Evolutionary conservation across 2,888 invertebrate species (phyloP).

Genomic region (Acronicta leporina): DNA sequence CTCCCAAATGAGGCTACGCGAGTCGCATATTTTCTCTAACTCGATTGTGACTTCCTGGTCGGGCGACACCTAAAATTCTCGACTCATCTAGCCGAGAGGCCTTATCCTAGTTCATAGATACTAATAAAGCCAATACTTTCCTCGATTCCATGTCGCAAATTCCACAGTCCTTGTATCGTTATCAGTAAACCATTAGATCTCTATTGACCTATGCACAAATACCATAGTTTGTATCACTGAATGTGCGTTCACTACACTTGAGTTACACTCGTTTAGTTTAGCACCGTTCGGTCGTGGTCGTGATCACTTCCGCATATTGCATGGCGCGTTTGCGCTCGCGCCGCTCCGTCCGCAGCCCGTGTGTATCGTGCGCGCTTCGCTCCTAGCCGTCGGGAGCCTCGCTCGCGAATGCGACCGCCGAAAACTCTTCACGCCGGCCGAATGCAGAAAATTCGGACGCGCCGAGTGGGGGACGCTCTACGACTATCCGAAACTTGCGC

Average conservation of each 20-base stretch:
- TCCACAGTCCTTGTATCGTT: constrained; percentile 82
- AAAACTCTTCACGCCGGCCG: constrained; percentile 85
- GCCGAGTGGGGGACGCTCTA: constrained; percentile 88
- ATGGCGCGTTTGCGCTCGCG: constrained; percentile 74
- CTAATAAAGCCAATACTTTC: constrained; percentile 82
- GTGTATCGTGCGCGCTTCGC: constrained; percentile 75
- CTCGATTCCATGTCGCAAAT: constrained; percentile 85
- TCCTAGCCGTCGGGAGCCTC: constrained; percentile 83
- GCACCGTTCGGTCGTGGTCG: constrained; percentile 68
- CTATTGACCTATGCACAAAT: constrained; percentile 80
- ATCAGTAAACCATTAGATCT: constrained; percentile 82
- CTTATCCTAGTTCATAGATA: constrained; percentile 28
- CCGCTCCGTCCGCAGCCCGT: constrained; percentile 68
- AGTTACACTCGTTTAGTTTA: constrained; percentile 74
- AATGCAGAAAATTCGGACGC: constrained; percentile 89
- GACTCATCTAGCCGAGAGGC: constrained; percentile 8
- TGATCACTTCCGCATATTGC: constrained; percentile 88
- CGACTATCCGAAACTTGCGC: constrained; percentile 87
- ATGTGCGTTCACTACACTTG: constrained; percentile 83
- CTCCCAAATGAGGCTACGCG: constrained; percentile 70
- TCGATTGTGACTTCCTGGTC: constrained; percentile 66
- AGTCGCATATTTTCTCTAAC: constrained; percentile 60
- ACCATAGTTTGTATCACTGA: constrained; percentile 85
- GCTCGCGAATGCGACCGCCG: constrained; percentile 88
- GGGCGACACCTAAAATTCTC: constrained; percentile 58